Conservation (phyloP, 2,113 vertebrate species). For the Gavia stellata region DNA sequence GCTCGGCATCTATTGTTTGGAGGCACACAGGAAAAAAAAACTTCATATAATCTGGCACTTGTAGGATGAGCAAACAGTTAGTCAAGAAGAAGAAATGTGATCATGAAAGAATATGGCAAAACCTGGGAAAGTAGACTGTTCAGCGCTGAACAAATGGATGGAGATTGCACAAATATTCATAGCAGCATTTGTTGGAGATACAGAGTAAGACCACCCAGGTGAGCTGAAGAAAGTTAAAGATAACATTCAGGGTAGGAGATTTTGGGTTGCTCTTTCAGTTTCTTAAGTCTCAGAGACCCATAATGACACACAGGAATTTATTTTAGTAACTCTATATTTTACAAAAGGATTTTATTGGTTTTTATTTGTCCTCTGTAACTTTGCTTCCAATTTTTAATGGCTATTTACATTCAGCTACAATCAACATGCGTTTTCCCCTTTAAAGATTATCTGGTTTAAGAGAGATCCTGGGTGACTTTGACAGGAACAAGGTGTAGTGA, state of each 20-base stretch:
- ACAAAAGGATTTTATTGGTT: not conserved
- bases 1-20: not conserved
- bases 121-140: not conserved
- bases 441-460: not conserved
- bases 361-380: not conserved
- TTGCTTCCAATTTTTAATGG: not conserved
- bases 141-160: not conserved
- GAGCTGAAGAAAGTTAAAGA: not conserved
- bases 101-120: not conserved
- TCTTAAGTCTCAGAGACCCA: not conserved
- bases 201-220: not conserved
- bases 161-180: not conserved
- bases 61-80: not conserved
- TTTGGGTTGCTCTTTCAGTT: not conserved
- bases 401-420: not conserved
- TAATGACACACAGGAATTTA: not conserved
- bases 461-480: not conserved
- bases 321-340: not conserved
- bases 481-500: not conserved
- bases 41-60: not conserved
- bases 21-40: not conserved
- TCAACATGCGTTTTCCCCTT: not conserved
- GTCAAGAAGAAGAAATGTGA: not conserved
- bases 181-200: not conserved
- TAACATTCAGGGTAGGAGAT: not conserved